Percentiles rank a stretch among this genome's conserved stretches.
These are phyloP conservation scores for Rambutsinella grinnellia DNA, from an alignment of 2,888 invertebrate genomes.

Conservation along the genomic window DNA sequence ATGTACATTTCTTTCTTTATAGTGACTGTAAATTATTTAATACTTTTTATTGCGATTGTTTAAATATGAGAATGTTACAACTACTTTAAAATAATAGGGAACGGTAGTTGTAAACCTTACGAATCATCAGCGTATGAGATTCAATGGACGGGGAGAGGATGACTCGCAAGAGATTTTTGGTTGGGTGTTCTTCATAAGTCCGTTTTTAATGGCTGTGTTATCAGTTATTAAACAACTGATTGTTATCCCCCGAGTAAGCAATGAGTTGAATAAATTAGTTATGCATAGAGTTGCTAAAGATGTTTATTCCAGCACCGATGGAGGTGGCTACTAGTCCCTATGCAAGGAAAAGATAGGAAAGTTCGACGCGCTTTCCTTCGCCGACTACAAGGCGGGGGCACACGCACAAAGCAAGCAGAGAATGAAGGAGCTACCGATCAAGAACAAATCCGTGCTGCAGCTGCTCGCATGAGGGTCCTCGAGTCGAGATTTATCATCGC, in stretches of 20 bases:
- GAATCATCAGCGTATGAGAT: background rate
- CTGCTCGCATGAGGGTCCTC: background rate
- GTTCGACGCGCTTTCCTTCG: conserved; percentile 26
- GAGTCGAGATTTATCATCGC: conserved; percentile 13
- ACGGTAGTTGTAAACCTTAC: conserved; percentile 1
- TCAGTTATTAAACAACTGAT: conserved; percentile 45
- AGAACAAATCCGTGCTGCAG: conserved; percentile 5
- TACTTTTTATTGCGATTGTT: too few species aligned
- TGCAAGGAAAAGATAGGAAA: conserved; percentile 24
- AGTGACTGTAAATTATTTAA: background rate
- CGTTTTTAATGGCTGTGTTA: conserved; percentile 24
- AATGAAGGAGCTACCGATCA: conserved; percentile 8
- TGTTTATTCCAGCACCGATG: conserved; percentile 12
- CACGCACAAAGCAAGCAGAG: background rate
- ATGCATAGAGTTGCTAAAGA: conserved; percentile 6
- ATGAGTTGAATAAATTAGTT: background rate
- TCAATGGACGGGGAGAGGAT: conserved; percentile 8
- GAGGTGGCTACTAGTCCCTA: conserved; percentile 26
- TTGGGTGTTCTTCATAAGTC: conserved; percentile 33
- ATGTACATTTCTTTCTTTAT: conserved; percentile 12
- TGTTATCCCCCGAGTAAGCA: conserved; percentile 13
- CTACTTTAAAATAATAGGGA: too few species aligned
- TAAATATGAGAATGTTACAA: too few species aligned
- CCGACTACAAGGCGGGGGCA: conserved; percentile 10
- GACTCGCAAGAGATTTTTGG: conserved; percentile 15